Percentiles rank a stretch among this genome's conserved stretches.
Evolutionary conservation across 2,113 vertebrate genomes (phyloP).

Genomic region (Corythoichthys intestinalis): DNA sequence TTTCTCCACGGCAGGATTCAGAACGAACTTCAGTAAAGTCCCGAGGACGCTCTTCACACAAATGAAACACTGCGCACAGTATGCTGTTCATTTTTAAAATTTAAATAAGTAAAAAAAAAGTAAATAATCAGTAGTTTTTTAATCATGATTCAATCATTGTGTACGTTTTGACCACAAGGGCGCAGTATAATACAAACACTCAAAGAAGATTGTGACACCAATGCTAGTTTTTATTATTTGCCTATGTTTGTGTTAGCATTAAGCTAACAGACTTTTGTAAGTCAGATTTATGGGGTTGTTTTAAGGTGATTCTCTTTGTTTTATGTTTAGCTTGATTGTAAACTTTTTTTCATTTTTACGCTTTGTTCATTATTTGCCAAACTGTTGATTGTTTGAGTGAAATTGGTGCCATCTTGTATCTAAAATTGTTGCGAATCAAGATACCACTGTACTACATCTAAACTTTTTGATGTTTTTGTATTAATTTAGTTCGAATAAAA

Average conservation of each 20-base stretch:
- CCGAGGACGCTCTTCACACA: constrained; percentile 10
- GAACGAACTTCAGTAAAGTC: constrained; percentile 50
- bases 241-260: no score
- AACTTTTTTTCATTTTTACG: no score
- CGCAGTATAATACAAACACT: neutral
- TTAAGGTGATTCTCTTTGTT: no score
- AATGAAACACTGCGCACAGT: constrained; percentile 11
- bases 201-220: neutral
- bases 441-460: constrained; percentile 6
- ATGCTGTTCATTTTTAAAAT: constrained; percentile 23
- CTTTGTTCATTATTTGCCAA: no score
- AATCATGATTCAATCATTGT: neutral
- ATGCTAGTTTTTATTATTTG: neutral
- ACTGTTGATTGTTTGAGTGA: no score
- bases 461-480: constrained; percentile 23
- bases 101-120: neutral
- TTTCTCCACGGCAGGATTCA: constrained; percentile 57
- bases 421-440: neutral
- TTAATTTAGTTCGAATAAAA: constrained; percentile 39
- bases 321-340: no score
- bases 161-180: constrained; percentile 2
- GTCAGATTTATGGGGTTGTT: no score
- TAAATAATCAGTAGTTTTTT: neutral
- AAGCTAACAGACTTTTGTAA: no score
- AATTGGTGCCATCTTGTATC: neutral